Evolutionary conservation across 2,113 vertebrate species (phyloP).

Genomic region (Thalassarche chlororhynchos): DNA sequence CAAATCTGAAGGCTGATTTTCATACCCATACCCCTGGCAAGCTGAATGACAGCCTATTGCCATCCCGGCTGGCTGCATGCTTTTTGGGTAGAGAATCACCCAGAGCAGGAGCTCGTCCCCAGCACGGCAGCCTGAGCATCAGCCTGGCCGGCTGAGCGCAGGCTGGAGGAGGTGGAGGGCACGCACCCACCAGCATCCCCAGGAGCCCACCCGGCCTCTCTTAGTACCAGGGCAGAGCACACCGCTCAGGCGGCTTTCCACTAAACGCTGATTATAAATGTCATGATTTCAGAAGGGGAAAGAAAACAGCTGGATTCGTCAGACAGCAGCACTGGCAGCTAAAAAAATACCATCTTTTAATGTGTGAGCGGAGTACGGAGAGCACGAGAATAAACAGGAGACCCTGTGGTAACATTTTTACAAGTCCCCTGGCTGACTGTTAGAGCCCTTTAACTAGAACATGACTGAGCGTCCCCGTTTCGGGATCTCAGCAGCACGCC

Average conservation of each 20-base stretch:
- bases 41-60: neutral
- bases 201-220: neutral
- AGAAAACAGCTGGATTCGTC: constrained; percentile 42
- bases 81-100: neutral
- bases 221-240: neutral
- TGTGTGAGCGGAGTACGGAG: neutral
- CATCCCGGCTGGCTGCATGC: neutral
- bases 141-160: neutral
- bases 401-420: constrained; percentile 44
- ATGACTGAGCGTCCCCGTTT: neutral
- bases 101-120: neutral
- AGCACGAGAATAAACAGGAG: constrained; percentile 22
- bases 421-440: constrained; percentile 38
- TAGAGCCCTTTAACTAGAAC: constrained; percentile 51
- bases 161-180: neutral
- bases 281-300: constrained; percentile 25
- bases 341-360: constrained; percentile 50
- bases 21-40: neutral
- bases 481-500: neutral
- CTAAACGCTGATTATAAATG: constrained; percentile 2
- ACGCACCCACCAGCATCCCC: neutral
- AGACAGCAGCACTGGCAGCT: constrained; percentile 28
- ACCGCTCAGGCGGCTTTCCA: neutral
- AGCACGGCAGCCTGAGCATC: neutral
- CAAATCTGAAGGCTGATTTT: neutral